Percentiles rank a stretch among this genome's conserved stretches.
phyloP scores from a whole-genome alignment of 2,888 invertebrate species.

The Teleiodes luculella region DNA sequence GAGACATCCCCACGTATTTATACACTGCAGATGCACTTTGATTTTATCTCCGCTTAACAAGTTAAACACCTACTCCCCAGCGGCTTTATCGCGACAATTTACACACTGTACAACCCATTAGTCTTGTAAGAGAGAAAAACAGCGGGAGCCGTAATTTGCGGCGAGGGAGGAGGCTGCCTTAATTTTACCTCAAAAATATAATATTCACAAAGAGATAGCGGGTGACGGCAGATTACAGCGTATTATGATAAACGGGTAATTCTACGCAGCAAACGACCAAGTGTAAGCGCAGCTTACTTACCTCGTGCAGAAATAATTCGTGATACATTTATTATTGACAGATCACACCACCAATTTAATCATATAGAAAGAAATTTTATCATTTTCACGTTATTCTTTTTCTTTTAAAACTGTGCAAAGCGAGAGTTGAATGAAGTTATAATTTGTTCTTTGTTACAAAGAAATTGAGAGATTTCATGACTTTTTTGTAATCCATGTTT shows the following conservation, averaged over 20 bases:
- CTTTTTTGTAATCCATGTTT: not conserved
- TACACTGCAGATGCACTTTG: no score
- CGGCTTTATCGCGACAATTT: not conserved
- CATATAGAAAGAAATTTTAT: not conserved
- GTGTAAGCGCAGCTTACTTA: constrained; percentile 19
- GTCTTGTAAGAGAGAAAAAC: constrained; percentile 10
- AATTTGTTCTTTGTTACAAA: not conserved
- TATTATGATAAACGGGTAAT: constrained; percentile 40
- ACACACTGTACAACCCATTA: constrained; percentile 4
- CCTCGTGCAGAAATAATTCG: not conserved
- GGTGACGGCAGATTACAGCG: constrained; percentile 33
- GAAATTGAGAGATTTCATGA: not conserved
- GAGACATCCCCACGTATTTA: no score
- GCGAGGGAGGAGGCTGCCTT: constrained; percentile 5
- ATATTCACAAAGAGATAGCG: constrained; percentile 29
- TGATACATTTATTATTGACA: constrained; percentile 1
- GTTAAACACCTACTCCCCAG: not conserved
- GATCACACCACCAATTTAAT: not conserved
- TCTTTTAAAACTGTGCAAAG: not conserved
- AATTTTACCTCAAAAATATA: constrained; percentile 31
- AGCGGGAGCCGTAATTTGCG: constrained; percentile 21
- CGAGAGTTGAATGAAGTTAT: not conserved
- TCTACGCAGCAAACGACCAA: constrained; percentile 34
- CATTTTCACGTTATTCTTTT: no score
- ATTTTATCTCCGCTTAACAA: no score